These are phyloP conservation scores for Amblyornis subalaris DNA, from an alignment of 2,113 vertebrate genomes.

Conservation along the genomic window DNA sequence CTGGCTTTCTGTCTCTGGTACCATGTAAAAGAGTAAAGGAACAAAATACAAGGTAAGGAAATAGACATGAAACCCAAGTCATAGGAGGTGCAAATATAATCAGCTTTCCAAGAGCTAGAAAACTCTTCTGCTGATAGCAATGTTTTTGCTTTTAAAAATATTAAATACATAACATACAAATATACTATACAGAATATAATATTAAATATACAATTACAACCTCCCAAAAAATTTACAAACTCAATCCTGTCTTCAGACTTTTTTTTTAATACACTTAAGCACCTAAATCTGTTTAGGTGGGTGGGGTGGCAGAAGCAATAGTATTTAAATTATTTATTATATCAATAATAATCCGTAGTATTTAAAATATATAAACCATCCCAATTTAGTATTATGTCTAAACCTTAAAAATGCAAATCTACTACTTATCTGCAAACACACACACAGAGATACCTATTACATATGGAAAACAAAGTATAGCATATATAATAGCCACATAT, in stretches of 20 bases:
- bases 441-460: not conserved
- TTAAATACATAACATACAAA: not conserved
- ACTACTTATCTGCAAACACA: not conserved
- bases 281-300: not conserved
- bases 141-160: not conserved
- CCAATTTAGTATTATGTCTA: not conserved
- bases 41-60: not conserved
- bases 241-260: not conserved
- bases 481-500: not conserved
- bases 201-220: not conserved
- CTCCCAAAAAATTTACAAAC: not conserved
- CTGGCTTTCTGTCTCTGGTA: slow-evolving; percentile 67
- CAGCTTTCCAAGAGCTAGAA: not conserved
- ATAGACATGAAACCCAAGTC: accelerated
- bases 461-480: not conserved
- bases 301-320: not conserved
- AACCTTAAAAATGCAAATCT: too few relatives aligned
- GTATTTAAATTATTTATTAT: not conserved
- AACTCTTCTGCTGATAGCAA: not conserved
- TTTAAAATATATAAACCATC: not conserved
- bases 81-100: not conserved
- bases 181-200: not conserved
- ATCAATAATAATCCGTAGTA: not conserved
- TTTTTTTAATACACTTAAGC: not conserved
- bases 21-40: not conserved